Base-by-base conservation (phyloP, 2,888 invertebrate genomes). In the Athrips mouffetella region DNA sequence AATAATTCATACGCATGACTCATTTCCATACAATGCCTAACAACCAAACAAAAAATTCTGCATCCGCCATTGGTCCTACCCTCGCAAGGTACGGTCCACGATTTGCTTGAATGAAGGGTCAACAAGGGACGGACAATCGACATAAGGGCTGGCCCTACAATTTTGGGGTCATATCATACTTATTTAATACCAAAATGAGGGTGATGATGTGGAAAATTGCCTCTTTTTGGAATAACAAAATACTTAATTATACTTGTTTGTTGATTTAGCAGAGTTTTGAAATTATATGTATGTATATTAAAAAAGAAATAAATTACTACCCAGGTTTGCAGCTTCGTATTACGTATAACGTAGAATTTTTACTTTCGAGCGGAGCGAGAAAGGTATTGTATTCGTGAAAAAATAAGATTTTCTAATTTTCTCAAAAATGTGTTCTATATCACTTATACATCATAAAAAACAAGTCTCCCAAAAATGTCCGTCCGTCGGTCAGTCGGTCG, bases 81-180 rank as follows among this genome's bases (percentile, higher is more conserved):
- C 53, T 53, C 25, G 1, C 27, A n/a, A 11, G 30, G 31, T 11
- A 10, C 27, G 10, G 31, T 31, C 51, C 54, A 69, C 57, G 54
- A 58, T 62, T n/a, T n/a, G n/a, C 3, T 21, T 21, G 21, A 11
- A n/a, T n/a, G 70, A 71, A 70, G 76, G 78, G 54, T 57, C 72
- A 51, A 59, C 11, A 11, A 37, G 37, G 37, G 37, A 6, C 37
- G 11, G 1, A 21, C 8, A 10, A 10, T 37, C 20, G n/a, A n/a
- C n/a, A n/a, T n/a, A n/a, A 21, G 37, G 37, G 4, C n/a, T 10
- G 37, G n/a, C 63, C 54, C 49, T 56, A 53, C 21, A 44, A 49
- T 72, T 80, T 79, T 76, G 70, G 78, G 76, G 76, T 59, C 68
- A 77, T 79, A 68, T 11, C 58, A 20, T 50, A 46, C 58, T 57